A percentile compares a stretch with the other conserved stretches of the same genome.
Conservation (phyloP, 2,113 vertebrate genomes). For the Sander vitreus region DNA sequence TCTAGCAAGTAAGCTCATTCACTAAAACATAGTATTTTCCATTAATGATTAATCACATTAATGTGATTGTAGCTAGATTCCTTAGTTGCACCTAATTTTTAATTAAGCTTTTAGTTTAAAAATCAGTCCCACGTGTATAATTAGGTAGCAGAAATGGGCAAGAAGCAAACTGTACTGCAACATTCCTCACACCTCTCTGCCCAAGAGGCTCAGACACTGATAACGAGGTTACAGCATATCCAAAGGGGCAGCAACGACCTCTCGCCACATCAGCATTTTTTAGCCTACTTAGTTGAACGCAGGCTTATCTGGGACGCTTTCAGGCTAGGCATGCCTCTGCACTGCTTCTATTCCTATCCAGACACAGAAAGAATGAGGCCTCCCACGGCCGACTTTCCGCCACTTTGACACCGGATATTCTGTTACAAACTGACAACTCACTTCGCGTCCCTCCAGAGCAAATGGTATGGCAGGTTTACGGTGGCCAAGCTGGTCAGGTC, state of each 20-base stretch:
- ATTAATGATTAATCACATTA: background rate
- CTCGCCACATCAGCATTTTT: constrained; percentile 61
- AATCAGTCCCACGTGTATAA: background rate
- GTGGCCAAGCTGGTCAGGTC: constrained; percentile 9
- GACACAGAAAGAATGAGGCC: constrained; percentile 63
- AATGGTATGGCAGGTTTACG: constrained; percentile 42
- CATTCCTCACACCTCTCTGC: constrained; percentile 52
- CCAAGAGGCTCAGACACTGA: constrained; percentile 47
- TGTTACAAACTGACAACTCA: constrained; percentile 71
- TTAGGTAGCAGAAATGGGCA: constrained; percentile 19
- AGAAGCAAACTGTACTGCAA: constrained; percentile 15
- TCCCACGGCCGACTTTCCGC: constrained; percentile 53
- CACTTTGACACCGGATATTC: constrained; percentile 71
- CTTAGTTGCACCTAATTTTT: background rate
- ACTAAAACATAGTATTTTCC: background rate
- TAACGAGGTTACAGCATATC: constrained; percentile 75
- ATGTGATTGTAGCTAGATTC: background rate
- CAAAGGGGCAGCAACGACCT: constrained; percentile 36
- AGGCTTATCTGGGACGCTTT: constrained; percentile 55
- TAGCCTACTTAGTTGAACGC: constrained; percentile 57
- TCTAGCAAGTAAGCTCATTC: background rate
- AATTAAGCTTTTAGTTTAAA: background rate
- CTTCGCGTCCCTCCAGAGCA: constrained; percentile 53
- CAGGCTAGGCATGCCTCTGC: constrained; percentile 12
- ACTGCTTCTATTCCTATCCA: constrained; percentile 74